Base-by-base conservation (phyloP, 2,113 vertebrate species). In the Zapornia atra region DNA sequence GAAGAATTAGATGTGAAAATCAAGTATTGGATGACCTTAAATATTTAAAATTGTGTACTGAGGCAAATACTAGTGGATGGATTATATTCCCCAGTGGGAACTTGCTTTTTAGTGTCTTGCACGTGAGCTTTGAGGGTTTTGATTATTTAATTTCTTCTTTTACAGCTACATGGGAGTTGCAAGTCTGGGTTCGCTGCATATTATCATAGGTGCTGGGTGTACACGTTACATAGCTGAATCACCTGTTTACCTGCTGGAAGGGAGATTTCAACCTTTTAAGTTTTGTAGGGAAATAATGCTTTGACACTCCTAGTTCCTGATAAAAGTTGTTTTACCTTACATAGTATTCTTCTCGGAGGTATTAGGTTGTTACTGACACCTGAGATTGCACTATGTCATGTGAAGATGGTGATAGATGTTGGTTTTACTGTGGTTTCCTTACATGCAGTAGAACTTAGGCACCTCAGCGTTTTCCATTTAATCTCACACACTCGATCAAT, bases 1-100 rank as follows among this genome's bases (percentile, higher is more conserved):
- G 63, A 94, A 94, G 63, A 93, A 86, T 80, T 92, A 94, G 80
- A 93, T 96, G 84, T 91, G 78, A 70, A 96, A 96, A 84, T 96
- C 12, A 56, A 75, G 51, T 77, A 65, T 46, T 94, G 59, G 60
- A 82, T 95, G 84, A 95, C 54, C 57, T 76, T 84, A 91, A 87
- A 76, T 85, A 91, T 76, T 92, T 92, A 57, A 82, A 94, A 56
- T 36, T 44, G 11, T 93, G 86, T 77, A 71, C 28, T 90, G 87
- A 80, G 33, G 54, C 60, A 88, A 78, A 88, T 93, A 42, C 34
- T 95, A 50, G 10, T 59, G 34, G 84, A 36, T 64, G 88, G 95
- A 86, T 79, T 75, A 36, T 92, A 89, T 96, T 95, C 91, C 60
- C 77, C 91, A 88, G 79, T 50, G 75, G 79, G 51, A 46, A 81